Percentiles rank a stretch among this genome's conserved stretches.
These are phyloP conservation scores for Drosophila fulvimacula DNA, from an alignment of 2,888 invertebrate species.

Conservation along the genomic window DNA sequence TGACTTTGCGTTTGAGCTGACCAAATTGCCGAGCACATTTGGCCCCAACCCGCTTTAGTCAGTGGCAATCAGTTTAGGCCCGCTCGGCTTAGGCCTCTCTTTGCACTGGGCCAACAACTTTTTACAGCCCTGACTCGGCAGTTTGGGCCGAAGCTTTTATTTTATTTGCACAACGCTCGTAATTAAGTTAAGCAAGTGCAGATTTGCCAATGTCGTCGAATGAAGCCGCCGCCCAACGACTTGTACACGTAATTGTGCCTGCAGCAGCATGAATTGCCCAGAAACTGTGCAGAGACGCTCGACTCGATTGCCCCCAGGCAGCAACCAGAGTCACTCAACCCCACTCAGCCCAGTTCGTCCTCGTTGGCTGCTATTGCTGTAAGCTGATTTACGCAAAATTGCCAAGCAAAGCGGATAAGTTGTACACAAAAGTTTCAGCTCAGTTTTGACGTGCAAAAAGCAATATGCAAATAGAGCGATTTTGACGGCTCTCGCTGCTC, in stretches of 20 bases:
- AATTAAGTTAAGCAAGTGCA: constrained; percentile 79
- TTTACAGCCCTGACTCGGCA: constrained; percentile 59
- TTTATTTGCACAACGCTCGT: constrained; percentile 65
- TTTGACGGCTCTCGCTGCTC: constrained; percentile 32
- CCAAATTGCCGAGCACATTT: constrained; percentile 66
- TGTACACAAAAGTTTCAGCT: constrained; percentile 62
- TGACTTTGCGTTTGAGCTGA: constrained; percentile 67
- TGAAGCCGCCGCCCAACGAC: constrained; percentile 12
- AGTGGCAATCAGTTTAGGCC: constrained; percentile 53
- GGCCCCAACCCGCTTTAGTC: constrained; percentile 33
- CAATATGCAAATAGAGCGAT: constrained; percentile 76
- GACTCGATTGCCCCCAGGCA: constrained; percentile 6
- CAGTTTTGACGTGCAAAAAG: constrained; percentile 56
- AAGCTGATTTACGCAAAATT: constrained; percentile 77
- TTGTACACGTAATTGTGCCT: constrained; percentile 26
- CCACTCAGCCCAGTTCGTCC: constrained; percentile 26
- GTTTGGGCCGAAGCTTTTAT: constrained; percentile 60
- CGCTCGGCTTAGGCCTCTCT: constrained; percentile 12
- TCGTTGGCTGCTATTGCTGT: constrained; percentile 70
- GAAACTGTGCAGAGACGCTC: constrained; percentile 9
- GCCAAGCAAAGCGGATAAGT: constrained; percentile 75
- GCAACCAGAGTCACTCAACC: constrained; percentile 4
- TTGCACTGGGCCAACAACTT: constrained; percentile 51
- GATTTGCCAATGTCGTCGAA: constrained; percentile 62
- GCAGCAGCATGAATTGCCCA: constrained; percentile 5